Conservation (phyloP, 2,113 vertebrate species). For the Forbesichthys agassizii region DNA sequence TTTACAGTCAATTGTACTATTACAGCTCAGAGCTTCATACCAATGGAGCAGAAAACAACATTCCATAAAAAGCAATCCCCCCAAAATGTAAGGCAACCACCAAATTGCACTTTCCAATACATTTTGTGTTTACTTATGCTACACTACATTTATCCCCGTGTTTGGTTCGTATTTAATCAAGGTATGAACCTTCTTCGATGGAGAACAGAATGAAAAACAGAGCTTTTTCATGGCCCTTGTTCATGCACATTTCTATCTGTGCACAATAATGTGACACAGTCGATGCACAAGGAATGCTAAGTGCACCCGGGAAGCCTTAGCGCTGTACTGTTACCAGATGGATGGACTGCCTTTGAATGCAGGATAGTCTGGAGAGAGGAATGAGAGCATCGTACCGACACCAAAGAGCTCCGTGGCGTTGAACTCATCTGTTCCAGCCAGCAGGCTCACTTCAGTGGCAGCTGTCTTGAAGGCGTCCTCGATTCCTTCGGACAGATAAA, state of each 20-base stretch:
- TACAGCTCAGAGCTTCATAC: too few relatives aligned
- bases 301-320: slow-evolving; percentile 27
- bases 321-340: slow-evolving; percentile 38
- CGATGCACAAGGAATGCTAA: slow-evolving; percentile 47
- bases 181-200: slow-evolving; percentile 1
- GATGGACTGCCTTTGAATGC: slow-evolving; percentile 45
- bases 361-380: slow-evolving; percentile 23
- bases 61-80: too few relatives aligned
- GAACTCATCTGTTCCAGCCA: slow-evolving; percentile 93
- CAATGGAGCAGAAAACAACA: too few relatives aligned
- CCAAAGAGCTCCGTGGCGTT: slow-evolving; percentile 96
- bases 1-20: too few relatives aligned
- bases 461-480: slow-evolving; percentile 96
- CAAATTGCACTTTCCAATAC: too few relatives aligned
- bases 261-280: slow-evolving; percentile 44
- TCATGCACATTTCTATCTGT: slow-evolving; percentile 40
- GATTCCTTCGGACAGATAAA: slow-evolving; percentile 79
- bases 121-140: too few relatives aligned
- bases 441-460: slow-evolving; percentile 92
- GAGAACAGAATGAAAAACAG: slow-evolving; percentile 22
- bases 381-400: slow-evolving; percentile 83
- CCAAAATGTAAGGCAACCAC: too few relatives aligned
- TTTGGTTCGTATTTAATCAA: too few relatives aligned
- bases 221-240: slow-evolving; percentile 31
- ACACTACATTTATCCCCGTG: too few relatives aligned